Evolutionary conservation across 2,888 invertebrate species (phyloP).

Genomic region (Cataglyphis albicans): DNA sequence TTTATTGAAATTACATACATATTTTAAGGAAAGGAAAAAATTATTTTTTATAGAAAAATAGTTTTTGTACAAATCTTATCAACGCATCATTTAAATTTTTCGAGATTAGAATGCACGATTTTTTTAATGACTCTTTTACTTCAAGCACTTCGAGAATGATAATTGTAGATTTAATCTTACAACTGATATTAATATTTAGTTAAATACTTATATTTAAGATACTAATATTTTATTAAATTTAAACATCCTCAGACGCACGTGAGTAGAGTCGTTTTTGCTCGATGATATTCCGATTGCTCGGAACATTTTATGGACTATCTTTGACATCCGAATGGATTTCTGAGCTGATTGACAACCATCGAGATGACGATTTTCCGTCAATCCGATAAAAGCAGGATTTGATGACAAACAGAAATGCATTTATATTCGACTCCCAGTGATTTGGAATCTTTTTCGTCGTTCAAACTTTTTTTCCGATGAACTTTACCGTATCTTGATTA

Average conservation of each 20-base stretch:
- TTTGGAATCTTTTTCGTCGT: background rate
- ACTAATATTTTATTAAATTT: conserved; percentile 16
- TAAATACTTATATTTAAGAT: too few species aligned
- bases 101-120: background rate
- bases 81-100: background rate
- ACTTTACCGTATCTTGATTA: background rate
- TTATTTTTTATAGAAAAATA: background rate
- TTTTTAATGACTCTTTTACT: background rate
- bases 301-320: conserved; percentile 25
- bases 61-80: background rate
- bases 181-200: too few species aligned
- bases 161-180: background rate
- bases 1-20: background rate
- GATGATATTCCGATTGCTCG: conserved; percentile 20
- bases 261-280: background rate
- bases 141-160: background rate
- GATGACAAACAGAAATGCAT: conserved; percentile 10
- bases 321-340: conserved; percentile 41
- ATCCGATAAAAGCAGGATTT: conserved; percentile 2
- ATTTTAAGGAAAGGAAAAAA: background rate
- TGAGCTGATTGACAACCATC: background rate
- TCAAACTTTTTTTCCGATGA: background rate
- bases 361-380: conserved; percentile 14
- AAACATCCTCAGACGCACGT: background rate
- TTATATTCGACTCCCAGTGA: background rate